These are phyloP conservation scores for Bungarus multicinctus DNA, from an alignment of 2,113 vertebrate genomes.

Conservation along the genomic window DNA sequence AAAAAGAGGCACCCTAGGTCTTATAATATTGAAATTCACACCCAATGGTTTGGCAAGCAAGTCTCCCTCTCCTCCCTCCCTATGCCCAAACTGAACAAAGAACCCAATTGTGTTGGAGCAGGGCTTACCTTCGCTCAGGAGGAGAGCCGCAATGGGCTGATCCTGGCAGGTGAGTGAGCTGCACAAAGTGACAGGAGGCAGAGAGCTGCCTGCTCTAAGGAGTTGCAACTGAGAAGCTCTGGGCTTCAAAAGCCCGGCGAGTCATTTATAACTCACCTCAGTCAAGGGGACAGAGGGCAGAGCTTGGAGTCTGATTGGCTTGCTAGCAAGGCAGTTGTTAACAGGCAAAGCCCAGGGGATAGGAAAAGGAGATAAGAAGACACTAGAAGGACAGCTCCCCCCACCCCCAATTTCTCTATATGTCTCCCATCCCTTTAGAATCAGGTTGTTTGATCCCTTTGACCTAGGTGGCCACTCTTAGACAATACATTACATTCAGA, in stretches of 20 bases:
- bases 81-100: constrained; percentile 66
- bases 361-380: constrained; percentile 74
- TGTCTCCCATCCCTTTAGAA: constrained; percentile 49
- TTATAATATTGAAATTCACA: constrained; percentile 59
- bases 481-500: constrained; percentile 77
- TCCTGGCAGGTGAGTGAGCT: constrained; percentile 46
- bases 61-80: constrained; percentile 41
- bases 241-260: constrained; percentile 69
- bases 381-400: constrained; percentile 69
- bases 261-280: constrained; percentile 81
- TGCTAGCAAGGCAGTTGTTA: constrained; percentile 70
- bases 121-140: constrained; percentile 58
- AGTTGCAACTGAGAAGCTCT: constrained; percentile 65
- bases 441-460: constrained; percentile 72
- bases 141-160: constrained; percentile 49
- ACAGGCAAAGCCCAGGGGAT: constrained; percentile 74
- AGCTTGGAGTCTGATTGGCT: constrained; percentile 76
- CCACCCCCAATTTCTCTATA: constrained; percentile 33
- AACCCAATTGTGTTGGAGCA: constrained; percentile 59
- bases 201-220: constrained; percentile 65
- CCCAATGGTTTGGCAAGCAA: constrained; percentile 57
- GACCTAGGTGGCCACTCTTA: constrained; percentile 35
- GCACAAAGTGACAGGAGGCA: constrained; percentile 61
- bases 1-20: constrained; percentile 21
- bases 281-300: constrained; percentile 71